Conservation (phyloP, 2,113 vertebrate genomes). For the Oryzias javanicus region DNA sequence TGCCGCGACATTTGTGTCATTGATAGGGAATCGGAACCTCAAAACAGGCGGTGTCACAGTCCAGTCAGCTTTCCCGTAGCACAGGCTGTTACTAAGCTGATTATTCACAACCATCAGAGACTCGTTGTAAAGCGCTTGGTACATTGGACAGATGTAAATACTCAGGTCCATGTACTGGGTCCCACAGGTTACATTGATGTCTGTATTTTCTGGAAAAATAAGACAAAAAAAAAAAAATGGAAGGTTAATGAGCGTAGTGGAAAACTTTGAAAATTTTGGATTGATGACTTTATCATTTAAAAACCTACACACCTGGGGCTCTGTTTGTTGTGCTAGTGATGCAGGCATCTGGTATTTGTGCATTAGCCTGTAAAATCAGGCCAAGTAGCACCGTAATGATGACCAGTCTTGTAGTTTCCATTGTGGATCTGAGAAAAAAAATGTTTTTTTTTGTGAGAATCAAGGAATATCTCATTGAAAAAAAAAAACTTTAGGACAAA, state of each 20-base stretch:
- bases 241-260: no score
- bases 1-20: conserved; percentile 22
- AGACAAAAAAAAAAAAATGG: neutral
- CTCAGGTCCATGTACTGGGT: conserved; percentile 61
- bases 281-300: neutral
- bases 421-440: conserved; percentile 26
- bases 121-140: conserved; percentile 71
- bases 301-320: conserved; percentile 60
- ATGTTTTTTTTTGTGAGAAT: conserved; percentile 12
- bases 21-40: conserved; percentile 68
- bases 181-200: conserved; percentile 71
- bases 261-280: neutral
- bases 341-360: conserved; percentile 37
- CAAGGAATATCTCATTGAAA: neutral
- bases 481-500: neutral
- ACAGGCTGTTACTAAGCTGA: conserved; percentile 31
- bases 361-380: conserved; percentile 53
- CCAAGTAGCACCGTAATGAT: conserved; percentile 61
- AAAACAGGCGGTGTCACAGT: conserved; percentile 56
- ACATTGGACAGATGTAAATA: conserved; percentile 76
- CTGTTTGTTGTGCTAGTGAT: conserved; percentile 36
- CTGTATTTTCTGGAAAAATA: conserved; percentile 60
- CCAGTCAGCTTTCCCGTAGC: conserved; percentile 61
- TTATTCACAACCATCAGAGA: conserved; percentile 72
- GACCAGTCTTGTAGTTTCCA: conserved; percentile 58